phyloP scores from a whole-genome alignment of 30 jellyfish, hydroid and myxozoan species.

The Mastigias papua region DNA sequence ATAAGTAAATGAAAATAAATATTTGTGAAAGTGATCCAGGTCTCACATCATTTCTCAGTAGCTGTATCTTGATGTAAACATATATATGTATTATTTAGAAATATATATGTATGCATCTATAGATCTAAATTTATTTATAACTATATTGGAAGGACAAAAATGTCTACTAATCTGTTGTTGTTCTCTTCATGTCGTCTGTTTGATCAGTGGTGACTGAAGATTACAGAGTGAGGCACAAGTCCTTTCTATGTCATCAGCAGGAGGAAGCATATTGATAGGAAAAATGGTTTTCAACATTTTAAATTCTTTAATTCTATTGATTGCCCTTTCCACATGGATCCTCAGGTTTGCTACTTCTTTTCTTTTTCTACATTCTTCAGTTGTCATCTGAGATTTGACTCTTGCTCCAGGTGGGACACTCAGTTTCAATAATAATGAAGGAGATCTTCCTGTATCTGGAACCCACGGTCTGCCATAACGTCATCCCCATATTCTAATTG shows the following conservation, averaged over 20 bases:
- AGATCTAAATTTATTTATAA: no score
- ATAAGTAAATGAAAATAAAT: no score
- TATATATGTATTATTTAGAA: no score
- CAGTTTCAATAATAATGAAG: conserved; percentile 52
- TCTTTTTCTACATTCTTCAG: conserved; percentile 42
- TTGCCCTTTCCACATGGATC: conserved; percentile 60
- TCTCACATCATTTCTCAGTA: no score
- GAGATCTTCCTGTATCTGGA: conserved; percentile 59
- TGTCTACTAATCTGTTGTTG: background rate
- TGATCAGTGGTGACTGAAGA: conserved; percentile 47
- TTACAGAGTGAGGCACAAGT: conserved; percentile 68
- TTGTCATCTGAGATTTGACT: conserved; percentile 62
- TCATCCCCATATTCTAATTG: conserved; percentile 51
- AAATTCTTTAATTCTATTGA: conserved; percentile 30
- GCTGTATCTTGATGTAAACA: no score
- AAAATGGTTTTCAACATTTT: conserved; percentile 35
- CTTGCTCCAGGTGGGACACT: conserved; percentile 74
- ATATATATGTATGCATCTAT: background rate
- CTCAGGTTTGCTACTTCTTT: conserved; percentile 55
- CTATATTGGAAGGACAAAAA: background rate
- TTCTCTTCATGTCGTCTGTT: background rate
- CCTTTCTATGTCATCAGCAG: conserved; percentile 49
- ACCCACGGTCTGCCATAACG: conserved; percentile 65
- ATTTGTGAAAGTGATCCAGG: no score
- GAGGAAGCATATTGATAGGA: conserved; percentile 67